Conservation (phyloP, 2,797 vertebrate species). For the Pyrocephalus nanus region DNA sequence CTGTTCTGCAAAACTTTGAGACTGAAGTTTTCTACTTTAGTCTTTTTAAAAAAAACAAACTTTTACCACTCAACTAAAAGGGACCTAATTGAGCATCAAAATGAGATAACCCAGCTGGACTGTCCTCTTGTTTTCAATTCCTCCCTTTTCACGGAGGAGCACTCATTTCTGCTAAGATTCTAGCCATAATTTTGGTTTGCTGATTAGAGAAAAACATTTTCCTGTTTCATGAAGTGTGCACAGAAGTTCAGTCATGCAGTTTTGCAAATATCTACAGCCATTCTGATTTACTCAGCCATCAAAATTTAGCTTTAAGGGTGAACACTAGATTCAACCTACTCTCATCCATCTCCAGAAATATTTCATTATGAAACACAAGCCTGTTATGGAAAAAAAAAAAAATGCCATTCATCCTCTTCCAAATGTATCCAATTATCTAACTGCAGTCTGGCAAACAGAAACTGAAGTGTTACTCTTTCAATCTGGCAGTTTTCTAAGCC, state of each 20-base stretch:
- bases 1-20: background rate
- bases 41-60: background rate
- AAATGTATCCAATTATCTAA: conserved; percentile 58
- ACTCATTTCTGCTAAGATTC: background rate
- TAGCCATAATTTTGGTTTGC: background rate
- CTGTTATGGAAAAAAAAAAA: background rate
- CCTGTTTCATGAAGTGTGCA: conserved; percentile 27
- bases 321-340: background rate
- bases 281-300: conserved; percentile 56
- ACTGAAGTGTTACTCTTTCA: background rate
- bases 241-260: conserved; percentile 52
- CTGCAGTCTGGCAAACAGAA: background rate
- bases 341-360: conserved; percentile 31
- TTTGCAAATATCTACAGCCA: conserved; percentile 4
- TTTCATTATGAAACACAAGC: conserved; percentile 42
- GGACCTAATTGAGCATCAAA: background rate
- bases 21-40: background rate
- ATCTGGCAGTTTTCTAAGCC: background rate
- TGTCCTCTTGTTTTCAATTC: background rate
- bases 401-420: conserved; percentile 40
- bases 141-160: background rate
- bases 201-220: conserved; percentile 36
- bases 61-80: background rate
- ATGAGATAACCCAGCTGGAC: background rate
- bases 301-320: conserved; percentile 40